Base-by-base conservation (phyloP, 2,888 invertebrate genomes). In the Pilophorus perplexus region DNA sequence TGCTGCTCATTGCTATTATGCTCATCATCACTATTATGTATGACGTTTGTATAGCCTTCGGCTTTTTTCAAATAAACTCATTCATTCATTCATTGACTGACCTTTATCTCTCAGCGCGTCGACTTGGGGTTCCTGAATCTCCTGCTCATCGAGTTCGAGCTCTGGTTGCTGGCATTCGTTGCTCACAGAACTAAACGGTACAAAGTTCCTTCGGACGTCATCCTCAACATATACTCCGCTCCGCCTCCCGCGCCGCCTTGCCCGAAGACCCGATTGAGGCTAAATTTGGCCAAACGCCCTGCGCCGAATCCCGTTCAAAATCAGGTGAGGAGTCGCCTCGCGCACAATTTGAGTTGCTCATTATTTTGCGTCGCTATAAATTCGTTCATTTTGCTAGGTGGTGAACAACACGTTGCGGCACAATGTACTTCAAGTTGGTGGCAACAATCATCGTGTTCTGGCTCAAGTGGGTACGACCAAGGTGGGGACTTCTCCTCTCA, bases 121-220 rank as follows among this genome's bases (percentile, higher is more conserved):
- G 83, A 86, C 76, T 77, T 88, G 69, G 78, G 79, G 67, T 81
- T 82, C 8, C 74, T 88, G 68, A 88, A 88, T 77, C 78, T 89
- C 40, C 75, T 83, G 60, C 74, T 89, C 50, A 77, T 85, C 52
- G 82, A 90, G 76, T 79, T 88, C 77, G 87, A 87, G 76, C 78
- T 81, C 46, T 81, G 83, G 71, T 78, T 89, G 70, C 86, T 87
- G 67, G 93, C 93, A 18, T 93, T 92, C 79, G 87, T 85, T 71
- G 90, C 89, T 60, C 91, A 93, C 77, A 84, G 93, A 74, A 84
- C 89, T 64, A 84, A 85, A 64, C 84, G 86, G 74, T 83, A 89
- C 71, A 85, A 87, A 75, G 86, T 89, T 10, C 84, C 88, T 40
- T 78, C 84, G 73, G 82, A 81, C 77, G 79, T 88, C 12, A 88